These are phyloP conservation scores for Crocallis elinguaria DNA, from an alignment of 2,888 invertebrate genomes.

Conservation along the genomic window DNA sequence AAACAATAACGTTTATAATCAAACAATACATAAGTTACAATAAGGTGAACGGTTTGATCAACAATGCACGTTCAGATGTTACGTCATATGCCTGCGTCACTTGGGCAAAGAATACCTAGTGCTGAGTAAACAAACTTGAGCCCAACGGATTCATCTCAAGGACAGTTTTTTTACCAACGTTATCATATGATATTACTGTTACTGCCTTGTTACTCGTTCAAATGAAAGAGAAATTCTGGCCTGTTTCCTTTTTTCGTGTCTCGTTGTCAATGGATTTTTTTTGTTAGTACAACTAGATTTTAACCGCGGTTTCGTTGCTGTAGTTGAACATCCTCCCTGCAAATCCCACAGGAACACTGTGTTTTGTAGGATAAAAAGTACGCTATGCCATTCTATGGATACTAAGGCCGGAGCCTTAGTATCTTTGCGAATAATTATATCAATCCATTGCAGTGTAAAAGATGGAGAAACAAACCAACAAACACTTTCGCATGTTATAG, in stretches of 20 bases:
- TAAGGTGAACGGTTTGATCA: not conserved
- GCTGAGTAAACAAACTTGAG: conserved; percentile 1
- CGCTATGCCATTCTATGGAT: too few relatives aligned
- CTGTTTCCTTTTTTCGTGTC: not conserved
- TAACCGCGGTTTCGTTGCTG: too few relatives aligned
- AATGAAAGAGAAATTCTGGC: conserved; percentile 4
- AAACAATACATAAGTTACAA: not conserved
- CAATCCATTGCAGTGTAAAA: too few relatives aligned
- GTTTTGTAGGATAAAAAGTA: too few relatives aligned
- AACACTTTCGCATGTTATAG: too few relatives aligned
- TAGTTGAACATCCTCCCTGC: too few relatives aligned
- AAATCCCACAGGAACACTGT: too few relatives aligned
- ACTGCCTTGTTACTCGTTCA: not conserved
- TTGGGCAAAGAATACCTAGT: not conserved
- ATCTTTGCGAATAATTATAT: too few relatives aligned
- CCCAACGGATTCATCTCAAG: not conserved
- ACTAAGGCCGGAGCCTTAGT: too few relatives aligned
- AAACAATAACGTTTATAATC: not conserved
- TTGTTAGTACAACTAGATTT: not conserved
- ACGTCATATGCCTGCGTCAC: conserved; percentile 21
- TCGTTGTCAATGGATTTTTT: not conserved
- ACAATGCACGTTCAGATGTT: not conserved
- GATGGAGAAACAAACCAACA: too few relatives aligned
- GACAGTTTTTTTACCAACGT: not conserved
- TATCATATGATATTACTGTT: not conserved